Evolutionary conservation across 1,140 invertebrate genomes (phyloP).

Genomic region (Cyclina sinensis): DNA sequence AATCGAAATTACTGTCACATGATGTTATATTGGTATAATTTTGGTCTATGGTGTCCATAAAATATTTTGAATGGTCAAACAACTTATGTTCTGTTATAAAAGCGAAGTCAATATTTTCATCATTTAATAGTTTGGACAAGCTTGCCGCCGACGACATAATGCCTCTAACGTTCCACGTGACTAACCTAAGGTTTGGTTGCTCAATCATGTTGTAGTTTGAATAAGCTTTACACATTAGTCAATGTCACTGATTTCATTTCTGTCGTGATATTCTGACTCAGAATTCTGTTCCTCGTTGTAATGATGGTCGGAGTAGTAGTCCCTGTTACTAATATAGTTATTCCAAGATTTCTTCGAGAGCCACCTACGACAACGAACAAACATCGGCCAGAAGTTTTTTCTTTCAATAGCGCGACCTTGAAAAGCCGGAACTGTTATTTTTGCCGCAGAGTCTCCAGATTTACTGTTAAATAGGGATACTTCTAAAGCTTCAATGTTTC

Average conservation of each 20-base stretch:
- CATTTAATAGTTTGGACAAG: background rate
- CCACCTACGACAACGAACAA: background rate
- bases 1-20: background rate
- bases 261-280: background rate
- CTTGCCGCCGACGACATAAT: conserved; percentile 8
- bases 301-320: background rate
- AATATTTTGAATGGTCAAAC: background rate
- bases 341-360: background rate
- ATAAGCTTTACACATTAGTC: background rate
- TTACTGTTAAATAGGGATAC: background rate
- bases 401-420: background rate
- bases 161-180: background rate
- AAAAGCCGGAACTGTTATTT: background rate
- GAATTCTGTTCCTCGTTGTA: background rate
- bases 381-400: background rate
- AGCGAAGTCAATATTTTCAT: background rate
- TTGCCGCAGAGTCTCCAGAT: background rate
- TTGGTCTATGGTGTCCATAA: background rate
- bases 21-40: background rate
- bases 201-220: background rate
- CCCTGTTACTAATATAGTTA: background rate
- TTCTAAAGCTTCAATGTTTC: background rate
- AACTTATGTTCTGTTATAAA: conserved; percentile 16
- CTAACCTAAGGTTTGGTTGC: background rate
- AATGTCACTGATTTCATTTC: background rate